Evolutionary conservation across 2,888 invertebrate genomes (phyloP).

Genomic region (Arge pagana): DNA sequence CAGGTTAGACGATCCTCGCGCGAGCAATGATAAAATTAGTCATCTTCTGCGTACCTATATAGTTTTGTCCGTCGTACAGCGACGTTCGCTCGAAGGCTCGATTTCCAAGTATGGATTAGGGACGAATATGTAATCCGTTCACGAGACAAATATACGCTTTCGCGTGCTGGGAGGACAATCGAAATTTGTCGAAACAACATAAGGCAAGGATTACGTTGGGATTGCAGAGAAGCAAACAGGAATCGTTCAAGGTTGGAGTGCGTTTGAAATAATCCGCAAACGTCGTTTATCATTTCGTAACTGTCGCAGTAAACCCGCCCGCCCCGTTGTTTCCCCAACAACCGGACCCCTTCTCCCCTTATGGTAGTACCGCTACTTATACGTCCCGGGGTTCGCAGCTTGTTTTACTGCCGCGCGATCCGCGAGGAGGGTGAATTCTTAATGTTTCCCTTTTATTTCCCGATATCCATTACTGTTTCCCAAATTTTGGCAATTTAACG

Average conservation of each 20-base stretch:
- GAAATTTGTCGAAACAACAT: slow-evolving; percentile 30
- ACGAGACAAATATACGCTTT: too few species aligned
- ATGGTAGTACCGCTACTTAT: neutral
- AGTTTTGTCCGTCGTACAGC: too few species aligned
- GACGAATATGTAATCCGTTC: too few species aligned
- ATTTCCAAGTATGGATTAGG: too few species aligned
- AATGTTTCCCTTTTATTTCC: slow-evolving; percentile 16
- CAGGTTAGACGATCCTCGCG: too few species aligned
- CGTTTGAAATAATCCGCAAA: slow-evolving; percentile 50
- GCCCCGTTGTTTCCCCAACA: slow-evolving; percentile 9
- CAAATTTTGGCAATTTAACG: slow-evolving; percentile 16
- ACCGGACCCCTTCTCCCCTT: neutral
- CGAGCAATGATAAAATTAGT: too few species aligned
- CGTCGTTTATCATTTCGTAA: slow-evolving; percentile 49
- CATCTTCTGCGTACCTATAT: too few species aligned
- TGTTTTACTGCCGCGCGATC: slow-evolving; percentile 11
- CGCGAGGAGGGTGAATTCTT: slow-evolving; percentile 16
- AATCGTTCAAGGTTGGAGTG: slow-evolving; percentile 34
- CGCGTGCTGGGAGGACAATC: slow-evolving; percentile 11
- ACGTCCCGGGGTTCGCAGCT: too few species aligned
- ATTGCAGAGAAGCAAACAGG: slow-evolving; percentile 46
- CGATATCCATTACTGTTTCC: slow-evolving; percentile 9
- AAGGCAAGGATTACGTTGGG: slow-evolving; percentile 35
- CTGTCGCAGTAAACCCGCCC: slow-evolving; percentile 9
- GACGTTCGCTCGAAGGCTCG: too few species aligned